Evolutionary conservation across 2,888 invertebrate genomes (phyloP).

Genomic region (Diloba caeruleocephala): DNA sequence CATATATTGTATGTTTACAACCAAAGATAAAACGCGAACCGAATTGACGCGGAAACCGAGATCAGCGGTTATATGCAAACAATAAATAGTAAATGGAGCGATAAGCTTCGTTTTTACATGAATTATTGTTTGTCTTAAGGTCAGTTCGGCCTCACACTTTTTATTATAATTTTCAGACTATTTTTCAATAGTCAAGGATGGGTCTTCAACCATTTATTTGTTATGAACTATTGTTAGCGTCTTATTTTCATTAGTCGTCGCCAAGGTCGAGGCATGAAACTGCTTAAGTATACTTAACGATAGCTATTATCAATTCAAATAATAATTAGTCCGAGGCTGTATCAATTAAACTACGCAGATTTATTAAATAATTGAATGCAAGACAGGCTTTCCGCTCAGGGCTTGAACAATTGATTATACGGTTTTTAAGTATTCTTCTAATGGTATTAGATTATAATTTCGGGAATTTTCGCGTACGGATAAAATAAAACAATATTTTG

Average conservation of each 20-base stretch:
- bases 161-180: constrained; percentile 43
- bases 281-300: constrained; percentile 10
- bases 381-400: background rate
- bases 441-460: too few species aligned
- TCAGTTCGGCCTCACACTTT: constrained; percentile 44
- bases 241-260: constrained; percentile 33
- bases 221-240: constrained; percentile 28
- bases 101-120: constrained; percentile 51
- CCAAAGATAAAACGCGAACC: background rate
- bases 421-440: background rate
- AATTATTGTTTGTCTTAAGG: constrained; percentile 49
- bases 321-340: constrained; percentile 36
- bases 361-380: constrained; percentile 23
- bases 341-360: constrained; percentile 27
- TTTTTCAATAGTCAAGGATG: constrained; percentile 54
- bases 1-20: too few species aligned
- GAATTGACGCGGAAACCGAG: constrained; percentile 44
- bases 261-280: constrained; percentile 36
- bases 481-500: too few species aligned
- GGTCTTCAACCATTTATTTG: constrained; percentile 29
- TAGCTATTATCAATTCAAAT: constrained; percentile 22
- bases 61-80: constrained; percentile 21
- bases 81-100: constrained; percentile 55
- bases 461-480: too few species aligned
- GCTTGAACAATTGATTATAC: background rate